Evolutionary conservation across 2,888 invertebrate species (phyloP).

Genomic region (Agrotis clavis): DNA sequence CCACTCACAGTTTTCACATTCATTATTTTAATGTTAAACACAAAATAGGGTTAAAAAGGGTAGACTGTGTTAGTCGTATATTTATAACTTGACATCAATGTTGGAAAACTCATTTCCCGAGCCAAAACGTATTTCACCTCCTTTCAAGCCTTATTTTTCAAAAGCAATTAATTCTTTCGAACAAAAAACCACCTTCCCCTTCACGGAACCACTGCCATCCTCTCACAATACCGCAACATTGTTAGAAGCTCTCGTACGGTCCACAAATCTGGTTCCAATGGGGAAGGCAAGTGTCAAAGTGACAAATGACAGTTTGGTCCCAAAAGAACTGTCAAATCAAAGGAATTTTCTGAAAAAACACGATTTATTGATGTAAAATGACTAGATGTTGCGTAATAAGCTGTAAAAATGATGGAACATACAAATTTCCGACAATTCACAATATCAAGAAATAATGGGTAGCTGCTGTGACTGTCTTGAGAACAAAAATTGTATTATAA

Average conservation of each 20-base stretch:
- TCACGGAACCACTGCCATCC: background rate
- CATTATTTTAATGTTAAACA: no score
- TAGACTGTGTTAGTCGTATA: background rate
- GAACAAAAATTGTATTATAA: no score
- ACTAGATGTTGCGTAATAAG: no score
- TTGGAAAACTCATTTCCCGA: background rate
- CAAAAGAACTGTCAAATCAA: no score
- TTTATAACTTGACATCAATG: background rate
- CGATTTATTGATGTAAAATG: no score
- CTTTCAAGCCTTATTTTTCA: background rate
- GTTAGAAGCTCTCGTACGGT: background rate
- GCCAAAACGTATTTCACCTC: background rate
- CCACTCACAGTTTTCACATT: background rate
- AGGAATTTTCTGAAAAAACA: no score
- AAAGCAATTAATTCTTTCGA: constrained; percentile 4
- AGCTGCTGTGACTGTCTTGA: no score
- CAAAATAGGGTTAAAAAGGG: background rate
- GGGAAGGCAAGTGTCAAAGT: no score
- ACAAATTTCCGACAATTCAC: no score
- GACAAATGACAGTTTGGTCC: no score
- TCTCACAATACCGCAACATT: constrained; percentile 8
- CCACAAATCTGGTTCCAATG: constrained; percentile 6
- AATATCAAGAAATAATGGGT: no score
- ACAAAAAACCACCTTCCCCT: background rate
- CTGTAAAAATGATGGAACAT: no score